These are phyloP conservation scores for Rattus norvegicus DNA, from an alignment of 2,113 vertebrate genomes.

Conservation along the genomic window DNA sequence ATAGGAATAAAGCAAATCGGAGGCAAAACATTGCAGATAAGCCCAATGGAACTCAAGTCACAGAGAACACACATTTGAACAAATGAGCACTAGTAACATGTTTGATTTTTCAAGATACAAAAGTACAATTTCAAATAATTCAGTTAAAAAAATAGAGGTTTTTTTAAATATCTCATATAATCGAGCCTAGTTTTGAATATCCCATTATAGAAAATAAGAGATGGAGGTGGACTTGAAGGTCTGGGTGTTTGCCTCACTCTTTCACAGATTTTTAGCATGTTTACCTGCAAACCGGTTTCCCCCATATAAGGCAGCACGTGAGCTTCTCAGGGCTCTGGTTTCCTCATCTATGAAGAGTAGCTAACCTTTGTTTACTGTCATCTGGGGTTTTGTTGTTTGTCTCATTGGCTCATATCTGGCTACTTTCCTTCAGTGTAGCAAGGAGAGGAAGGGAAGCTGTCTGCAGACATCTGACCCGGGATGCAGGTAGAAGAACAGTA, in stretches of 20 bases:
- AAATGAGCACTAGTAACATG: neutral
- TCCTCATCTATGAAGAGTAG: neutral
- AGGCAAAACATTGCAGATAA: neutral
- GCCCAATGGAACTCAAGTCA: neutral
- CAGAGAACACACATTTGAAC: neutral
- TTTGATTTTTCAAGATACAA: constrained; percentile 12
- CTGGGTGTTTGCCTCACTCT: neutral
- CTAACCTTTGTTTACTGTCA: neutral
- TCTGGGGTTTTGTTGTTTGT: neutral
- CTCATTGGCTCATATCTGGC: neutral
- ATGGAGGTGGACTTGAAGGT: neutral
- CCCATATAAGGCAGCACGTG: neutral
- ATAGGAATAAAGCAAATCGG: neutral
- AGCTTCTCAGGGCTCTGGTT: neutral
- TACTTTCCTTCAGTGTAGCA: neutral
- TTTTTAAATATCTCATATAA: neutral
- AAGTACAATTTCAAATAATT: neutral
- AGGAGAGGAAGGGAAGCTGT: accelerated
- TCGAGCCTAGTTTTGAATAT: neutral
- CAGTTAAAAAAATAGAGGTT: neutral
- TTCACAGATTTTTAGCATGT: neutral
- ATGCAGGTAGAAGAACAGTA: neutral
- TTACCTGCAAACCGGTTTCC: neutral
- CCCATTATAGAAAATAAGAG: neutral
- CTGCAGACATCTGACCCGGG: neutral